phyloP scores from a whole-genome alignment of 2,797 vertebrate species.

The Perodicticus potto region DNA sequence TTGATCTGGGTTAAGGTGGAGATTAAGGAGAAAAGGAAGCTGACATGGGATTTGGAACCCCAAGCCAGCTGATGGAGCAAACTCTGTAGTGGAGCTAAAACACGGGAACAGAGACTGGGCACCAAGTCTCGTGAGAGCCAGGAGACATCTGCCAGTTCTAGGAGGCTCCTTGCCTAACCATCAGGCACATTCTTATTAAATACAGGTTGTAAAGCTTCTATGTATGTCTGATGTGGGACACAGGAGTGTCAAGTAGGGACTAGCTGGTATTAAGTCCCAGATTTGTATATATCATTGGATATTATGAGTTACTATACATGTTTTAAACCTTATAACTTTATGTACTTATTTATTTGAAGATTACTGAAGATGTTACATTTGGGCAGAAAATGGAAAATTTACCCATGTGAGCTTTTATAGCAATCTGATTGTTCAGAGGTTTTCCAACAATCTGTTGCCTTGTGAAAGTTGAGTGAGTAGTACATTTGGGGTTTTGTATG shows the following conservation, averaged over 20 bases:
- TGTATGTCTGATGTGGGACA: background rate
- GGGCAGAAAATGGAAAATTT: background rate
- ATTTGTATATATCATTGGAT: background rate
- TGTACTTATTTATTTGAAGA: background rate
- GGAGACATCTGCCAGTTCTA: background rate
- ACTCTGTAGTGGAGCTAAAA: background rate
- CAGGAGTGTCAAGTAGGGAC: background rate
- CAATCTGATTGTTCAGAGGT: background rate
- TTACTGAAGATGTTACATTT: background rate
- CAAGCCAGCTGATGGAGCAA: background rate
- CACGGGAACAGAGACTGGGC: background rate
- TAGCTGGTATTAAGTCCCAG: background rate
- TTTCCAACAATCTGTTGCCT: background rate
- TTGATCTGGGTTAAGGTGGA: background rate
- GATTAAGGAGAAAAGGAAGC: slow-evolving; percentile 1
- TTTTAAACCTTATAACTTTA: background rate
- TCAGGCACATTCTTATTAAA: background rate
- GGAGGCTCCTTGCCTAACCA: background rate
- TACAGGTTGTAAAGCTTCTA: background rate
- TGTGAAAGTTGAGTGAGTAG: background rate
- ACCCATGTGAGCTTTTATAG: background rate
- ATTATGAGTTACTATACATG: background rate
- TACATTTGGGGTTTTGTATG: background rate
- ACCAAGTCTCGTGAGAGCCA: background rate
- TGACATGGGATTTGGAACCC: background rate